phyloP scores from a whole-genome alignment of 2,888 invertebrate species.

The Abrostola triplasia region DNA sequence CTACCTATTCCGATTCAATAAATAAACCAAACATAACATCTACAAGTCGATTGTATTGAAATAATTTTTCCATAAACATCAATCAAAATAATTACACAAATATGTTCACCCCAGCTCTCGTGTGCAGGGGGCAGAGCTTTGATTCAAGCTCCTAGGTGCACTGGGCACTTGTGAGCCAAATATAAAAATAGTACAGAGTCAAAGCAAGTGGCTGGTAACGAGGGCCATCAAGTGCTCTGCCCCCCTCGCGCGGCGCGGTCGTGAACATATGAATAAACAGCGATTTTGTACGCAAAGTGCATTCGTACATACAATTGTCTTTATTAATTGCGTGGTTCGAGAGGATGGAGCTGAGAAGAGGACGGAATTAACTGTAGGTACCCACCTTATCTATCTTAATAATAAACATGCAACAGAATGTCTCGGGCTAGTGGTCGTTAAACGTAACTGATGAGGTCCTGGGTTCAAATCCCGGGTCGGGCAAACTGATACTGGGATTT shows the following conservation, averaged over 20 bases:
- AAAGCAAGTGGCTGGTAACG: conserved; percentile 56
- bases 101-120: conserved; percentile 47
- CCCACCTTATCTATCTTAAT: too few species aligned
- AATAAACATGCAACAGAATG: not conserved
- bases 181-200: conserved; percentile 49
- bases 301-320: conserved; percentile 11
- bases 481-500: too few species aligned
- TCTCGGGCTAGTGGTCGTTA: too few species aligned
- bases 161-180: conserved; percentile 30
- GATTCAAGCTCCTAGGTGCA: conserved; percentile 28
- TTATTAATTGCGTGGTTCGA: conserved; percentile 8
- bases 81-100: conserved; percentile 56
- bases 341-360: not conserved
- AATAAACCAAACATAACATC: not conserved
- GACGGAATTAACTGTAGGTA: too few species aligned
- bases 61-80: conserved; percentile 50
- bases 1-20: not conserved
- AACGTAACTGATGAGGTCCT: too few species aligned
- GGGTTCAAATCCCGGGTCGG: too few species aligned
- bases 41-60: conserved; percentile 23
- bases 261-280: conserved; percentile 52
- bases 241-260: conserved; percentile 27
- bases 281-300: conserved; percentile 33
- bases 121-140: conserved; percentile 18
- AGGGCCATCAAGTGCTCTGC: conserved; percentile 42